These are phyloP conservation scores for Craniophora ligustri DNA, from an alignment of 2,888 invertebrate species.

Conservation along the genomic window DNA sequence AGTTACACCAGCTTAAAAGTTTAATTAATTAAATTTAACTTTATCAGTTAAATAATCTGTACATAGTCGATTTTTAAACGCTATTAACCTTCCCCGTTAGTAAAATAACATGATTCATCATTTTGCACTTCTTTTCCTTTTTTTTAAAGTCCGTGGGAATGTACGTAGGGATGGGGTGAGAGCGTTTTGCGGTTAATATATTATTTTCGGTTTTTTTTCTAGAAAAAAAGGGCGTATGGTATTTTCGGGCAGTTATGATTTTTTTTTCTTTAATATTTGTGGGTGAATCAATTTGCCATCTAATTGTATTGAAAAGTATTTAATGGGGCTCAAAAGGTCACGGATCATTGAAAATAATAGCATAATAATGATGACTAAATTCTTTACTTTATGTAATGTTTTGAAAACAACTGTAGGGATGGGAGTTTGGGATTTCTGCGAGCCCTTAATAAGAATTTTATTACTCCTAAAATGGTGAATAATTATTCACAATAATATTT, in stretches of 20 bases:
- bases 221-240: slow-evolving; percentile 35
- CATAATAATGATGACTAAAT: slow-evolving; percentile 42
- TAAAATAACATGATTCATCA: slow-evolving; percentile 57
- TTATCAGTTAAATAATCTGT: slow-evolving; percentile 14
- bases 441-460: no score
- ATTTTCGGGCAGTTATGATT: slow-evolving; percentile 40
- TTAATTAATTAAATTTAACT: not conserved
- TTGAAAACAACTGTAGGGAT: not conserved
- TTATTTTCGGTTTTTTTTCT: slow-evolving; percentile 22
- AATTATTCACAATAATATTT: no score
- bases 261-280: slow-evolving; percentile 46
- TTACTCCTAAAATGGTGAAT: no score
- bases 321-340: slow-evolving; percentile 51
- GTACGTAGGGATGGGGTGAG: slow-evolving; percentile 52
- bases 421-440: no score
- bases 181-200: slow-evolving; percentile 59
- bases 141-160: slow-evolving; percentile 60
- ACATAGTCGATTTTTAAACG: slow-evolving; percentile 26
- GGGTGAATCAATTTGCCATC: slow-evolving; percentile 46
- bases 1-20: not conserved
- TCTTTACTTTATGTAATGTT: slow-evolving; percentile 2
- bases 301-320: slow-evolving; percentile 45
- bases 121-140: slow-evolving; percentile 46
- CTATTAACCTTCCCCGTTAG: slow-evolving; percentile 38
- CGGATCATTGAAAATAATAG: slow-evolving; percentile 51